These are phyloP conservation scores for Propithecus perrieri DNA, from an alignment of 2,797 vertebrate genomes.

Conservation along the genomic window DNA sequence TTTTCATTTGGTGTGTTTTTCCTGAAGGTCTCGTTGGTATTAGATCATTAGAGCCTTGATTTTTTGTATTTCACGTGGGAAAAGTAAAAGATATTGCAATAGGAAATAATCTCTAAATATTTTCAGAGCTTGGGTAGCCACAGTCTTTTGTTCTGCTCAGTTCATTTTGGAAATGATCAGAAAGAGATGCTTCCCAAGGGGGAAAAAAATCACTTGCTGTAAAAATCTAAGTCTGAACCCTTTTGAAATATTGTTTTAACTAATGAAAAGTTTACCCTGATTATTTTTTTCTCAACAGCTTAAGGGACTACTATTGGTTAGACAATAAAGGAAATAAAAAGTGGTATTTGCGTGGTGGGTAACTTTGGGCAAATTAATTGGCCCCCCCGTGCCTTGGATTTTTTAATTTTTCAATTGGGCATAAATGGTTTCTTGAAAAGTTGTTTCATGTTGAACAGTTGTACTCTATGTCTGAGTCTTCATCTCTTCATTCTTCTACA, in stretches of 20 bases:
- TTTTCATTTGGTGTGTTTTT: neutral
- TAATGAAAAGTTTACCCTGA: neutral
- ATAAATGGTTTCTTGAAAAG: neutral
- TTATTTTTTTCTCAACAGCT: neutral
- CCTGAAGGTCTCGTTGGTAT: neutral
- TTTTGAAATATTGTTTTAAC: neutral
- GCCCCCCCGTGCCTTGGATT: neutral
- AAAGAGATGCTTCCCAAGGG: neutral
- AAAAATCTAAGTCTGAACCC: neutral
- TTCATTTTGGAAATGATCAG: neutral
- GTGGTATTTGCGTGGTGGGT: neutral
- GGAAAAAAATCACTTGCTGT: neutral
- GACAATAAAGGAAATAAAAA: neutral
- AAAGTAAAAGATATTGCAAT: neutral
- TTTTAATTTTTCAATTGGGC: neutral
- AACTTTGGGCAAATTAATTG: neutral
- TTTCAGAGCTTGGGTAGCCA: neutral
- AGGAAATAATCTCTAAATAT: neutral
- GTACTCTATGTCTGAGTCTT: neutral
- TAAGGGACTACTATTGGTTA: neutral
- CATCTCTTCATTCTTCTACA: neutral
- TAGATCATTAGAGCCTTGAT: neutral
- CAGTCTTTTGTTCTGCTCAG: neutral
- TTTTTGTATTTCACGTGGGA: neutral
- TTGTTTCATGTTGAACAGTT: neutral